Base-by-base conservation (phyloP, 2,797 vertebrate genomes). In the Sciaenops ocellatus region DNA sequence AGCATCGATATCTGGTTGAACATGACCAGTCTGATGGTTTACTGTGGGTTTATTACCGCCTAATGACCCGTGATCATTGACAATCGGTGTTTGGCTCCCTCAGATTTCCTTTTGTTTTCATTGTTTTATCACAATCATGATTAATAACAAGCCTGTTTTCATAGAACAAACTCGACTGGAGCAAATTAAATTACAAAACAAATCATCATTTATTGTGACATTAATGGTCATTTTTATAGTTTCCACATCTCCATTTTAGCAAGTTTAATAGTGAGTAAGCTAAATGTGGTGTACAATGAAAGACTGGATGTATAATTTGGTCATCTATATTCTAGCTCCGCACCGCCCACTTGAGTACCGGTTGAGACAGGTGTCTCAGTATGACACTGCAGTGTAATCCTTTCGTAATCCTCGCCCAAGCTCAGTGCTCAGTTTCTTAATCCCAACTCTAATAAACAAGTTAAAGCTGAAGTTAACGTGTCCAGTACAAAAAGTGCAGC, bases 361-460 rank as follows among this genome's bases (percentile, higher is more conserved):
- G 34, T 67, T 76, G 65, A 78, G 84, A 86, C 91, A 79, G 85
- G 84, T 87, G 88, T 85, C 83, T 88, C 47, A 46, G 34, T 79
- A 69, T 85, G 86, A 87, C 84, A 85, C 87, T 81, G 55, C 69
- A 34, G 67, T 55, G 62, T 89, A 92, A 93, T 94, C 89, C 82
- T 61, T 51, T 80, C 15, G 30, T 93, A 92, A 93, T 91, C 76
- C 79, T 80, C 41, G 6, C 54, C 79, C 85, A 80, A 86, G 64
- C 77, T 79, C 82, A 82, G 80, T 16, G 66, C 83, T 85, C 79
- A 61, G 66, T 90, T 90, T 90, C 84, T 88, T 88, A 91, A 93
- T 92, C 85, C 90, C 68, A 88, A 88, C 54, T 89, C 80, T 91
- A 89, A 89, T 90, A 92, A 92, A 92, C 89, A 91, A 87, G 83